Evolutionary conservation across 2,797 vertebrate species (phyloP).

Genomic region (Mus caroli): DNA sequence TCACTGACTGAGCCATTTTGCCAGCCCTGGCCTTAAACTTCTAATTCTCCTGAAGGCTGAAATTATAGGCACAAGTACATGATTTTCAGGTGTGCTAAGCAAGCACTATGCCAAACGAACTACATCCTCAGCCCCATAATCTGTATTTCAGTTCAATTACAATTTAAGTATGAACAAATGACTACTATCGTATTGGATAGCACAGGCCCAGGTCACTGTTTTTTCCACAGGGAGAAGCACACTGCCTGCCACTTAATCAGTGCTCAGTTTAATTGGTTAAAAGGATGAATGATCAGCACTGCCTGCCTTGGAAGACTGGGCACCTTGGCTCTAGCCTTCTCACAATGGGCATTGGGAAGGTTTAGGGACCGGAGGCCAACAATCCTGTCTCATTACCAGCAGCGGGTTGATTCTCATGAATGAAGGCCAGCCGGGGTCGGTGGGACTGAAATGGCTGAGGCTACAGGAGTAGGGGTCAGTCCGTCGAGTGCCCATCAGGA

Average conservation of each 20-base stretch:
- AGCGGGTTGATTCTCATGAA: constrained; percentile 97
- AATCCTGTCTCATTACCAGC: constrained; percentile 88
- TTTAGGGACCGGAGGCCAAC: fast-evolving
- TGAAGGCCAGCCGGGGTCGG: constrained; percentile 94
- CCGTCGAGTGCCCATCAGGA: constrained; percentile 97
- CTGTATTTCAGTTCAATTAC: constrained; percentile 22
- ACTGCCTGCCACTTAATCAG: not conserved
- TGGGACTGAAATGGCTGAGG: constrained; percentile 92
- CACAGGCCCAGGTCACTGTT: not conserved
- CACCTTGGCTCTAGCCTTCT: not conserved
- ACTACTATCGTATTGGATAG: not conserved
- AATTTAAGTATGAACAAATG: not conserved
- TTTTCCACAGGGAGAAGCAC: not conserved
- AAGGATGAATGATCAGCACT: not conserved
- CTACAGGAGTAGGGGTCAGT: constrained; percentile 95
- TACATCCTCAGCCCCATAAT: not conserved
- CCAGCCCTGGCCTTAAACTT: not conserved
- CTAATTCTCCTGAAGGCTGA: not conserved
- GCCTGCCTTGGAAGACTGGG: not conserved
- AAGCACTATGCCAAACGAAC: not conserved
- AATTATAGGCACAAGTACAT: not conserved
- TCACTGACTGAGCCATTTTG: not conserved
- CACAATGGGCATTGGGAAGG: not conserved
- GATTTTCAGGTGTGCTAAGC: not conserved
- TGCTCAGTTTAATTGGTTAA: not conserved